Percentiles rank a stretch among this genome's conserved stretches.
Evolutionary conservation across 2,797 vertebrate species (phyloP).

Genomic region (Ibycter americanus): DNA sequence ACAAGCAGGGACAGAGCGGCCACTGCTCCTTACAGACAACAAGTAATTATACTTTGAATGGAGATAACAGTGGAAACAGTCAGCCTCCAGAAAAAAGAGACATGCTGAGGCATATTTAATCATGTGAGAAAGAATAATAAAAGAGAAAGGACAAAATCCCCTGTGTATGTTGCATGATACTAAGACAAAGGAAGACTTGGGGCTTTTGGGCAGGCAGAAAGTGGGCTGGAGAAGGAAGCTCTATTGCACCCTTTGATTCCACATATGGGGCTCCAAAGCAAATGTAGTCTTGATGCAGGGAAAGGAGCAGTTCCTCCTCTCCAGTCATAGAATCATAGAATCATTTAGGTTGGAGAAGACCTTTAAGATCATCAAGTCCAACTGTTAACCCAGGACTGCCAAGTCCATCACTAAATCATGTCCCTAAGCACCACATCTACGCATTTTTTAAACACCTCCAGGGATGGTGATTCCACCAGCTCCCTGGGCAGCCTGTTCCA

Average conservation of each 20-base stretch:
- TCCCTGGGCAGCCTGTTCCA: too few relatives aligned
- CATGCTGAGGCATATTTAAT: neutral
- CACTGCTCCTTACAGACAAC: neutral
- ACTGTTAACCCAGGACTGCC: too few relatives aligned
- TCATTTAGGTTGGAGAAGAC: too few relatives aligned
- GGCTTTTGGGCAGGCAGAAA: neutral
- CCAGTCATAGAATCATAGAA: neutral
- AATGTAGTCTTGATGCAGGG: neutral
- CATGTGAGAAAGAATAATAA: neutral
- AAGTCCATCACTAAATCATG: too few relatives aligned
- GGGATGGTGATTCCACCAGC: too few relatives aligned
- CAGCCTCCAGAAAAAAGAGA: neutral
- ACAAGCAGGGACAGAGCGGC: fast-evolving
- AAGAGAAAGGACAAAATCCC: neutral
- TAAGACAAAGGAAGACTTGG: neutral
- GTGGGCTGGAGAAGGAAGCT: neutral
- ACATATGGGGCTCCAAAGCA: neutral
- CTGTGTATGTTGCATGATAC: neutral
- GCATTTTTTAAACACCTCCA: too few relatives aligned
- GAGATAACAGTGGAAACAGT: neutral
- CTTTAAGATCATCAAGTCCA: too few relatives aligned
- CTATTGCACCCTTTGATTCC: neutral
- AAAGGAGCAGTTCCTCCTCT: neutral
- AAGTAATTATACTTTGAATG: neutral
- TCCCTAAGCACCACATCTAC: too few relatives aligned